These are phyloP conservation scores for Sialis fuliginosa DNA, from an alignment of 2,888 invertebrate genomes.

Conservation along the genomic window DNA sequence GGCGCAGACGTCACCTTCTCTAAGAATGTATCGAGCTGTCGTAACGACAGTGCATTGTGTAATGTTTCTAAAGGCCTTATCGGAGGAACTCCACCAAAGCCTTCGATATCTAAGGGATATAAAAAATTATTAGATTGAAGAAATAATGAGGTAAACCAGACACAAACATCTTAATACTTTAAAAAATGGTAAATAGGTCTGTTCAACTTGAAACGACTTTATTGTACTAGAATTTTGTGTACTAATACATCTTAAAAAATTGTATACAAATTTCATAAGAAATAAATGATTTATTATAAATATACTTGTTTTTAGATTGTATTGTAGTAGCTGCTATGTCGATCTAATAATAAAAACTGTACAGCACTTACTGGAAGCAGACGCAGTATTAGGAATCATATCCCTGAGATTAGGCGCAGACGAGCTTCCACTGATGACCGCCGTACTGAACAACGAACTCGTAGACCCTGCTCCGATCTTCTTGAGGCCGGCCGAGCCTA, in stretches of 20 bases:
- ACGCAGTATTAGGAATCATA: conserved; percentile 61
- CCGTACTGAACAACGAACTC: conserved; percentile 86
- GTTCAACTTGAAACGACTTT: no score
- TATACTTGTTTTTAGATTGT: no score
- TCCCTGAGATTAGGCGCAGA: conserved; percentile 81
- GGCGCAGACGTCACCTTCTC: conserved; percentile 68
- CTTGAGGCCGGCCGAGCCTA: conserved; percentile 52
- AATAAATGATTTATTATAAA: no score
- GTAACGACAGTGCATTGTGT: conserved; percentile 88
- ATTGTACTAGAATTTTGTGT: no score
- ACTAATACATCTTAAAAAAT: no score
- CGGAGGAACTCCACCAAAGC: conserved; percentile 84
- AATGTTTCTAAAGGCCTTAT: conserved; percentile 93
- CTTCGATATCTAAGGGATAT: conserved; percentile 47
- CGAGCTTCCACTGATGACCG: conserved; percentile 87
- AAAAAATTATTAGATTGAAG: conserved; percentile 6
- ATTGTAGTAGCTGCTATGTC: no score
- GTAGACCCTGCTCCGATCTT: conserved; percentile 47
- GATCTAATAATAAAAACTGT: no score
- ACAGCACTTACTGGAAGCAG: conserved; percentile 48
- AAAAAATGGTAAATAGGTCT: no score
- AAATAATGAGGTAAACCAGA: not conserved
- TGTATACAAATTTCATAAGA: no score
- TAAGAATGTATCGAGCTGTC: conserved; percentile 79
- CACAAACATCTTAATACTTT: not conserved